Evolutionary conservation across 1,140 invertebrate genomes (phyloP).

Genomic region (Drosophila simulans): DNA sequence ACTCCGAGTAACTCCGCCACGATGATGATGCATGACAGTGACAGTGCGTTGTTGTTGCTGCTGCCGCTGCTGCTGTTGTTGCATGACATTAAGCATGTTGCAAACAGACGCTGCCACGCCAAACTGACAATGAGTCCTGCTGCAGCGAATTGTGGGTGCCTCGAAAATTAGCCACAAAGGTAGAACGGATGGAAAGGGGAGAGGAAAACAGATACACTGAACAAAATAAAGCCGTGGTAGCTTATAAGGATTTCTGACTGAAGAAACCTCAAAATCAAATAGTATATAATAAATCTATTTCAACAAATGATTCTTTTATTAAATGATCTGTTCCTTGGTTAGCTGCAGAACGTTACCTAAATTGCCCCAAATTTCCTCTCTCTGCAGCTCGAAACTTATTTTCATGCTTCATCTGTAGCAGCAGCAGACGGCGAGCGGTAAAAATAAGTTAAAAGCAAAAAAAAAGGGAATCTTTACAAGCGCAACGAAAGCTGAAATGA

Average conservation of each 20-base stretch:
- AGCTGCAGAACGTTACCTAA: neutral
- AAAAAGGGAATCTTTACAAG: slow-evolving; percentile 63
- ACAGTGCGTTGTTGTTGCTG: slow-evolving; percentile 75
- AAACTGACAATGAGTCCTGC: slow-evolving; percentile 52
- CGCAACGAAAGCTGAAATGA: slow-evolving; percentile 78
- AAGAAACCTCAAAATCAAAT: too few relatives aligned
- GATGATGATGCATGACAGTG: slow-evolving; percentile 81
- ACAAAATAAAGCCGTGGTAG: neutral
- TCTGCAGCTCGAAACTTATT: slow-evolving; percentile 66
- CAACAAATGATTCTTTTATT: too few relatives aligned
- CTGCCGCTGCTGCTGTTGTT: slow-evolving; percentile 37
- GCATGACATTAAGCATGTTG: slow-evolving; percentile 80
- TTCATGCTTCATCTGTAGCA: slow-evolving; percentile 75
- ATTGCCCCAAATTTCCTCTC: neutral
- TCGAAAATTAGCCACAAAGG: slow-evolving; percentile 76
- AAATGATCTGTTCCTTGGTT: too few relatives aligned
- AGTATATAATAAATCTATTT: too few relatives aligned
- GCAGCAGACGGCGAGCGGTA: slow-evolving; percentile 11
- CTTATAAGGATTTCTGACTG: too few relatives aligned
- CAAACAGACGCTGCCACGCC: slow-evolving; percentile 71
- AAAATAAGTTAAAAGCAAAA: slow-evolving; percentile 23
- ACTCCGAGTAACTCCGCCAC: slow-evolving; percentile 36
- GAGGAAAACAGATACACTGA: neutral
- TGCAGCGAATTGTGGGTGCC: slow-evolving; percentile 81
- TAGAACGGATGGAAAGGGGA: neutral